Conservation (phyloP, 2,888 invertebrate species). For the Zygaena filipendulae region DNA sequence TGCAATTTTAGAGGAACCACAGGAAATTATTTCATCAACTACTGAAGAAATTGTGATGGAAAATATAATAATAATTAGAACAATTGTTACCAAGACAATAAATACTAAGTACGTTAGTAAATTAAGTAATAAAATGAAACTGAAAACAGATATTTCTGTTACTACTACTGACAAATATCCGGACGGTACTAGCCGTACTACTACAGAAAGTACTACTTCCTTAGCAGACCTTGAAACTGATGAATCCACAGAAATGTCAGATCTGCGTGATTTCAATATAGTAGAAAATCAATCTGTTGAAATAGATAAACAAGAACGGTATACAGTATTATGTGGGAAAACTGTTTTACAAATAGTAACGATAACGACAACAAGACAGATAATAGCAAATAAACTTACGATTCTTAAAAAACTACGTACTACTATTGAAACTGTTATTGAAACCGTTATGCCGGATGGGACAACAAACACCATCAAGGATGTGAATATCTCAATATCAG, state of each 20-base stretch:
- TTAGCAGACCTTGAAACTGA: constrained; percentile 17
- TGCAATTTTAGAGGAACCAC: constrained; percentile 13
- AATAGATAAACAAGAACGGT: constrained; percentile 20
- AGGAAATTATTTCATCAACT: constrained; percentile 14
- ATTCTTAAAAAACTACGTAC: constrained; percentile 7
- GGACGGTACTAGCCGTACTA: constrained; percentile 20
- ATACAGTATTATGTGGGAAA: constrained; percentile 17
- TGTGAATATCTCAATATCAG: constrained; percentile 22
- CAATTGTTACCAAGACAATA: constrained; percentile 17
- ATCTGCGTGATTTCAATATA: constrained; percentile 16
- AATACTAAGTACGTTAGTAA: constrained; percentile 20
- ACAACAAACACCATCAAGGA: constrained; percentile 23
- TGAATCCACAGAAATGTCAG: constrained; percentile 8
- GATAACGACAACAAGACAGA: constrained; percentile 22
- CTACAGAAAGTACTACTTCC: constrained; percentile 19
- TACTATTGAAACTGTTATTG: constrained; percentile 9
- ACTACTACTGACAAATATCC: constrained; percentile 22
- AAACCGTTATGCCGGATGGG: constrained; percentile 14
- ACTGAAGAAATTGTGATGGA: constrained; percentile 18
- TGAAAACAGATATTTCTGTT: constrained; percentile 20
- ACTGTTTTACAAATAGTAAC: constrained; percentile 22
- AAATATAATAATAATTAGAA: constrained; percentile 17
- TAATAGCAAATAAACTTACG: constrained; percentile 13
- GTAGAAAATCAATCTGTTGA: constrained; percentile 20
- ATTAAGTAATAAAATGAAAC: constrained; percentile 17